A percentile compares a stretch with the other conserved stretches of the same genome.
Conservation (phyloP, 2,797 vertebrate species). For the Natrix natrix region DNA sequence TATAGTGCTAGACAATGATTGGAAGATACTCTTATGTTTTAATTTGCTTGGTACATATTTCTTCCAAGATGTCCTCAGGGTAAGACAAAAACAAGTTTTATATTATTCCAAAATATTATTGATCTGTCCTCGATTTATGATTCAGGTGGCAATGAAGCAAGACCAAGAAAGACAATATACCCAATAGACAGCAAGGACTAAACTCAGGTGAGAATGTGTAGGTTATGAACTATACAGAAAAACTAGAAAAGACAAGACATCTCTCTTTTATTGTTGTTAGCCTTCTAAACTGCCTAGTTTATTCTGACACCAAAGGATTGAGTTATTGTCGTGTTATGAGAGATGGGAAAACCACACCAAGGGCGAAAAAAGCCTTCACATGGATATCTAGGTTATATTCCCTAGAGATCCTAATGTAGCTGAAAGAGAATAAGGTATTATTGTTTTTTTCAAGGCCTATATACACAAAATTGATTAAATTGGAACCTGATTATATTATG, state of each 20-base stretch:
- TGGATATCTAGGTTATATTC: neutral
- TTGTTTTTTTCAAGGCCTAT: neutral
- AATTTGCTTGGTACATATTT: neutral
- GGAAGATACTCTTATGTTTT: neutral
- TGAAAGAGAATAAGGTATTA: neutral
- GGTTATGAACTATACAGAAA: neutral
- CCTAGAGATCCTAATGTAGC: constrained; percentile 3
- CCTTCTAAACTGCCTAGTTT: neutral
- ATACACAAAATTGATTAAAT: neutral
- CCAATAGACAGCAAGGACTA: neutral
- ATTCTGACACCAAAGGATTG: rapidly evolving
- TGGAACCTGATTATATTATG: neutral
- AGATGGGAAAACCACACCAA: neutral
- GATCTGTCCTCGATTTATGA: neutral
- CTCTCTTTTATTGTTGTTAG: neutral
- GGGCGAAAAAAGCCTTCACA: neutral
- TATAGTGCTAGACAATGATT: neutral
- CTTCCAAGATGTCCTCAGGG: neutral
- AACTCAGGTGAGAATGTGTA: neutral
- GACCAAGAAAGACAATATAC: neutral
- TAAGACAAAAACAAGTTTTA: neutral
- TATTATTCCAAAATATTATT: neutral
- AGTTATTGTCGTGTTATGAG: constrained; percentile 13
- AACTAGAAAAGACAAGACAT: neutral
- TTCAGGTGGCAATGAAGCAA: neutral